Conservation (phyloP, 2,797 vertebrate genomes). For the Halcyon chelicuti region DNA sequence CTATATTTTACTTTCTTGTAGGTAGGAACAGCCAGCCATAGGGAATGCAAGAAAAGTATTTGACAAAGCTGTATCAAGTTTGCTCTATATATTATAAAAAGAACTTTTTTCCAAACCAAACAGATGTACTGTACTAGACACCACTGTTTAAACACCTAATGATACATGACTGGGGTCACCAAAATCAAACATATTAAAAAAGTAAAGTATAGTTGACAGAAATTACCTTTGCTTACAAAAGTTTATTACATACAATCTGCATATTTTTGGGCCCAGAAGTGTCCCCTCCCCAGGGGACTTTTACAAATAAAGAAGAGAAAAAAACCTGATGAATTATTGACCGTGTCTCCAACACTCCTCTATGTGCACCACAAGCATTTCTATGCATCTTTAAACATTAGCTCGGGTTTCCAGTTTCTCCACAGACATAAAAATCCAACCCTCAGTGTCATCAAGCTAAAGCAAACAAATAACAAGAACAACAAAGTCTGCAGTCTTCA, state of each 20-base stretch:
- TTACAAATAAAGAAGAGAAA: slow-evolving; percentile 72
- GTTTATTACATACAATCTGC: slow-evolving; percentile 80
- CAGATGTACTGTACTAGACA: slow-evolving; percentile 60
- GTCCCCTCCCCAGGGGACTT: slow-evolving; percentile 35
- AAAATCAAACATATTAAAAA: slow-evolving; percentile 73
- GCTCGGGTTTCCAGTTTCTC: slow-evolving; percentile 45
- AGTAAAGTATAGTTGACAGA: slow-evolving; percentile 75
- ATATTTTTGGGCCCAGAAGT: slow-evolving; percentile 76
- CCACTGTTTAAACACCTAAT: slow-evolving; percentile 55
- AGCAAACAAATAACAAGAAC: slow-evolving; percentile 63
- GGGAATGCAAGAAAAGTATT: slow-evolving; percentile 19
- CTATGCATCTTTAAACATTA: slow-evolving; percentile 35
- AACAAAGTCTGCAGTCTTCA: slow-evolving; percentile 78
- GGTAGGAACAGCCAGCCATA: neutral
- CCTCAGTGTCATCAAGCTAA: slow-evolving; percentile 57
- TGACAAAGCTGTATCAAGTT: slow-evolving; percentile 33
- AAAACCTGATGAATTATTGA: slow-evolving; percentile 72
- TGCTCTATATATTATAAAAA: slow-evolving; percentile 15
- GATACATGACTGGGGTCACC: slow-evolving; percentile 58
- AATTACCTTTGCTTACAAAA: slow-evolving; percentile 80
- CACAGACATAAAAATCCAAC: slow-evolving; percentile 29
- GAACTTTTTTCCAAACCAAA: neutral
- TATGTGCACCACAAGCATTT: slow-evolving; percentile 42
- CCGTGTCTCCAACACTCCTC: neutral
- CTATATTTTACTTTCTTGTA: neutral